These are phyloP conservation scores for Sminthurinus aureus DNA, from an alignment of 2,888 invertebrate genomes.

Conservation along the genomic window DNA sequence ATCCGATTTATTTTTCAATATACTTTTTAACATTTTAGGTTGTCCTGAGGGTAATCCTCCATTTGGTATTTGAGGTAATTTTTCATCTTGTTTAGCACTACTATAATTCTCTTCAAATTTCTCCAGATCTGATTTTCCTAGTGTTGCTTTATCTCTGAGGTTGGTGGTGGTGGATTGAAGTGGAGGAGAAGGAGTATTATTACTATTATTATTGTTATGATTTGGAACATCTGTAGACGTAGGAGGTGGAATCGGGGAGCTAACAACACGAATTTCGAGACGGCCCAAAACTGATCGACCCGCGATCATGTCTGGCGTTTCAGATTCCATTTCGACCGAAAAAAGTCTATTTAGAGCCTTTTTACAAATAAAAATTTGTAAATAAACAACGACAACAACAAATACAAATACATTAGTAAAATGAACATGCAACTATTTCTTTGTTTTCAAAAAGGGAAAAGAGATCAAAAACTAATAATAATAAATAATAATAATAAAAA, in stretches of 20 bases:
- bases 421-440: too few species aligned
- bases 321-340: constrained; percentile 48
- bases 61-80: constrained; percentile 30
- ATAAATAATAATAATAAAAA: background rate
- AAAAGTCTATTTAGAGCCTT: constrained; percentile 45
- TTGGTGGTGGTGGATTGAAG: background rate
- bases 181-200: background rate
- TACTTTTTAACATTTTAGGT: constrained; percentile 59
- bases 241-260: constrained; percentile 47
- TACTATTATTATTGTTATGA: background rate
- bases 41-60: constrained; percentile 34
- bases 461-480: too few species aligned
- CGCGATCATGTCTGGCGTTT: constrained; percentile 58
- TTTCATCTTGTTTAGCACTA: constrained; percentile 17
- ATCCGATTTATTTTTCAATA: constrained; percentile 60
- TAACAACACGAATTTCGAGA: constrained; percentile 74
- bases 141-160: constrained; percentile 11
- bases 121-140: constrained; percentile 35
- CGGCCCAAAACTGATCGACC: constrained; percentile 63
- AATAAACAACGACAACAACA: too few species aligned
- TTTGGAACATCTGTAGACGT: background rate
- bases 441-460: too few species aligned
- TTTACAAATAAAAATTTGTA: background rate
- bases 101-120: constrained; percentile 38
- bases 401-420: too few species aligned